phyloP scores from a whole-genome alignment of 2,888 invertebrate genomes.

The Acanthopleura granulata region DNA sequence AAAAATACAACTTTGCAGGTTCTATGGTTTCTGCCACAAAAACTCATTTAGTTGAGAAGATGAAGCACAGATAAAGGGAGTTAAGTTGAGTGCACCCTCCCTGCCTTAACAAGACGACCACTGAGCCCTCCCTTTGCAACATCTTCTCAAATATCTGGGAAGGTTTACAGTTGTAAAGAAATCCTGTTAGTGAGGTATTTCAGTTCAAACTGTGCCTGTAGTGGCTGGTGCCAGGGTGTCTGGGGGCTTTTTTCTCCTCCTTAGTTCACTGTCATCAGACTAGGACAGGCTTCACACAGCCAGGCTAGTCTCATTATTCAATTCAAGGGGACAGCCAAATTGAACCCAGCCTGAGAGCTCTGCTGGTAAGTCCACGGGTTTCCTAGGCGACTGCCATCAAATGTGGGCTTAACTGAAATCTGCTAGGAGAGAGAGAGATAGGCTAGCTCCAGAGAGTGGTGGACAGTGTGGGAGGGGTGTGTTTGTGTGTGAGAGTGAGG shows the following conservation, averaged over 20 bases:
- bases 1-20: no score
- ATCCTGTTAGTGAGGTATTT: conserved; percentile 7
- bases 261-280: not conserved
- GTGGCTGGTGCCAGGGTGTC: not conserved
- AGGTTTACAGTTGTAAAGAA: not conserved
- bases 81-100: no score
- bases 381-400: conserved; percentile 10
- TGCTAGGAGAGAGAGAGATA: conserved; percentile 13
- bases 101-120: no score
- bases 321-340: conserved; percentile 12
- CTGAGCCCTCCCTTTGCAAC: no score
- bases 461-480: no score
- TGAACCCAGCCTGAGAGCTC: not conserved
- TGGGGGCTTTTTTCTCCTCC: not conserved
- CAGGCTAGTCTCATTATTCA: not conserved
- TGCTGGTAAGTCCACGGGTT: not conserved
- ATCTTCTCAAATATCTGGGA: no score
- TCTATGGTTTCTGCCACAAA: no score
- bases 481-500: not conserved
- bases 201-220: not conserved
- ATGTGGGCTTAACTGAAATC: not conserved
- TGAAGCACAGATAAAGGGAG: no score
- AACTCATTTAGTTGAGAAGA: no score
- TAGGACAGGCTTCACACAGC: conserved; percentile 1
- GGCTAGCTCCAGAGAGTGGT: no score